Evolutionary conservation across 2,888 invertebrate species (phyloP), one percentile per base, ranked within the genome.

Genomic region (Orthonychiurus folsomi): DNA sequence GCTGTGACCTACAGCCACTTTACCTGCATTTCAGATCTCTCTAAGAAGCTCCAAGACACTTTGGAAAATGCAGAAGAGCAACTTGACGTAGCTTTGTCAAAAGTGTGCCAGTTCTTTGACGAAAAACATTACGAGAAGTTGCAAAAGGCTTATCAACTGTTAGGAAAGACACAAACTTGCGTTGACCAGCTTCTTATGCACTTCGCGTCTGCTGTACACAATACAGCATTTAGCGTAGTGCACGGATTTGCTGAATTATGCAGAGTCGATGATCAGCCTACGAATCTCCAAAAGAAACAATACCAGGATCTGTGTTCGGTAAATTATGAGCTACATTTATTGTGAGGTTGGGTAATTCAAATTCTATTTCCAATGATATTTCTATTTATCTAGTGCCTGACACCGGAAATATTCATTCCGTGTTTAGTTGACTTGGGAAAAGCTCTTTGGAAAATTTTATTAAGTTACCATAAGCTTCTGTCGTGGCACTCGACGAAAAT

Each of bases 161-260:
- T 97, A 2, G 93, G 93, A 1, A 96, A 96, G 78, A 90, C 89
- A 0, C 86, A 93, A 78, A 86, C 88, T 1, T 92, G 93, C 0
- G 89, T 94, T 85, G 95, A 96, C 76, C 93, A 94, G 76, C 78
- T 96, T 12, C 91, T 93, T 72, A 93, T 96, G 84, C 93, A 95
- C 76, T 94, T 92, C 74, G 89, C 93, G 0, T 92, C 92, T 50
- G 89, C 93, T 0, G 89, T 96, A 20, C 94, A 90, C 70, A 88
- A 87, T 66, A 84, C 86, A 0, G 86, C 91, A 0, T 83, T 83
- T 25, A 81, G 81, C 54, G 81, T 83, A 0, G 78, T 85, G 0
- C 82, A 81, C 64, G 80, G 80, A 1, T 83, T 82, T 73, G 80
- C 81, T 77, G 72, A 81, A 79, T 59, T 83, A 77, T 74, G 80